Conservation (phyloP, 2,888 invertebrate genomes). For the Desoria tigrina region DNA sequence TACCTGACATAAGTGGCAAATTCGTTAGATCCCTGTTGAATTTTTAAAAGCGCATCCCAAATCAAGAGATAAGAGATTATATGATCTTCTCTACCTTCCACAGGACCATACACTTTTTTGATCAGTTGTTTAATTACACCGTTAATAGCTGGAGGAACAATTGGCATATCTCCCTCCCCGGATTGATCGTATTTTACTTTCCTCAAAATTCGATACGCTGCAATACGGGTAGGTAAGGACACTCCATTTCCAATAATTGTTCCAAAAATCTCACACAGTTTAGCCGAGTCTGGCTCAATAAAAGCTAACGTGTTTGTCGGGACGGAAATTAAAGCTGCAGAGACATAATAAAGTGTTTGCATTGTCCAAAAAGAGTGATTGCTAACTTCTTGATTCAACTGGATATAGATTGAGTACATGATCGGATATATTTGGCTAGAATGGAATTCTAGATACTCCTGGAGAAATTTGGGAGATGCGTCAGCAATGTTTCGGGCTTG, state of each 20-base stretch:
- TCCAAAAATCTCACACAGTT: constrained; percentile 37
- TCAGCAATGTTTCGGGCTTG: constrained; percentile 22
- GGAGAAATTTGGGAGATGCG: constrained; percentile 30
- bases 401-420: constrained; percentile 43
- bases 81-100: constrained; percentile 11
- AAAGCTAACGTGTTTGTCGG: constrained; percentile 42
- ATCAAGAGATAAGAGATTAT: constrained; percentile 51
- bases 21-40: constrained; percentile 45
- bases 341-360: constrained; percentile 32
- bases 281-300: constrained; percentile 44
- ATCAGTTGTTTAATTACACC: constrained; percentile 21
- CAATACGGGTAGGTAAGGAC: constrained; percentile 26
- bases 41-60: constrained; percentile 51
- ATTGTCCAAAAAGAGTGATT: constrained; percentile 31
- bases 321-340: constrained; percentile 37
- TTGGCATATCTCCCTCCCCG: constrained; percentile 36
- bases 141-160: constrained; percentile 37
- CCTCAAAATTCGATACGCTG: constrained; percentile 38
- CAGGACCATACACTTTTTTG: background rate
- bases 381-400: constrained; percentile 27
- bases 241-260: constrained; percentile 28
- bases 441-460: constrained; percentile 49
- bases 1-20: constrained; percentile 51
- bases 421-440: constrained; percentile 44
- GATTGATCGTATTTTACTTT: constrained; percentile 40